Base-by-base conservation (phyloP, 1,140 invertebrate genomes). In the Camponotus floridanus region DNA sequence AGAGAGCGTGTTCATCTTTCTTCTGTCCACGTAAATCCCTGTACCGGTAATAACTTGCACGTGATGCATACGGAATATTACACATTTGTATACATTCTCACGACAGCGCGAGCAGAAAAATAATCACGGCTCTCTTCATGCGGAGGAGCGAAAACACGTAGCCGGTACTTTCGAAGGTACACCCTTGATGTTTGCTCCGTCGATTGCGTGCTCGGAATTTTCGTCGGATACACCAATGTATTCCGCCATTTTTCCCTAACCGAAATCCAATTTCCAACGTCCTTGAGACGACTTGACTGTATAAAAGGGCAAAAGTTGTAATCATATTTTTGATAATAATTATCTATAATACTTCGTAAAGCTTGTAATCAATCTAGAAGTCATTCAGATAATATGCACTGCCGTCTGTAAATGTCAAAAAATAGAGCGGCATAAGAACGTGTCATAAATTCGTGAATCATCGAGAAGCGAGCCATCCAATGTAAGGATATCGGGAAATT, bases 191-290 rank as follows among this genome's bases (percentile, higher is more conserved):
- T 92, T 92, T 92, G 89, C 90, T 65, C 67, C 78, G 64, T 36
- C 42, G 48, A 59, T 86, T 88, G 81, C 91, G 92, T 92, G 91
- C 76, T 64, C 36, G n/a, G 91, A 92, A 92, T 91, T 87, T 64
- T 67, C 26, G 26, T 68, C 62, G 33, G 67, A 64, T 68, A 76
- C 68, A 13, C 18, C 55, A 39, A 65, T 76, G 64, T 57, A 48
- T 57, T 57, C 71, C n/a, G 26, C 48, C 33, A 68, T 74, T 85
- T 76, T 87, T 86, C 67, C 71, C 84, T 84, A 80, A 68, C 86
- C 81, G 64, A 86, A 90, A 92, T 92, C 86, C 88, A 88, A 88
- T 92, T 90, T 90, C 67, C 89, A 26, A n/a, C 18, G 67, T 45
- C 0, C 21, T 51, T 18, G 65, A 48, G 13, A 70, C 45, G 36